Base-by-base conservation (phyloP, 2,888 invertebrate genomes). In the Eristalis pertinax region DNA sequence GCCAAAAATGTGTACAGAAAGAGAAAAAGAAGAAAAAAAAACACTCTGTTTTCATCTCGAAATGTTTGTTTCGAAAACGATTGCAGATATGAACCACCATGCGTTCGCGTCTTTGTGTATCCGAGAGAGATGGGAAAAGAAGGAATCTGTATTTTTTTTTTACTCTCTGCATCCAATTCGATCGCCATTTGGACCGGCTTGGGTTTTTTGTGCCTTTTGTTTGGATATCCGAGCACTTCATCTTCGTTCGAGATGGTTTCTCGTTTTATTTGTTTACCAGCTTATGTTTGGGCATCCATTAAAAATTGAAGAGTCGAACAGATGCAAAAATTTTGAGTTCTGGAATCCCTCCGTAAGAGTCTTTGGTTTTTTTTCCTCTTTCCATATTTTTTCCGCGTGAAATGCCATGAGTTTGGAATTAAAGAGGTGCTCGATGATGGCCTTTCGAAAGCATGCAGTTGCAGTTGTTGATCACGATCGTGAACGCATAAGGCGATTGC, bases 261-360 rank as follows among this genome's bases (percentile, higher is more conserved):
- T 68, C 50, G 69, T 73, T 74, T 69, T 76, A 64, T 84, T 83
- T 84, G 83, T 76, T 79, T 87, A 79, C 41, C 78, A 58, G 72
- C 75, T 63, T 82, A 72, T 80, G 78, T 79, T 68, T 79, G 78
- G 72, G 79, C 56, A 79, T 79, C 75, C 87, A 87, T 87, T 83
- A 87, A 87, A 79, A 87, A 70, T 84, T 68, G 73, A 84, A 87
- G 84, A 84, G 69, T 76, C 65, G 87, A 84, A 83, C 87, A 87
- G 87, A 87, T 87, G 87, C 87, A 87, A 87, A 87, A 87, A 80
- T 87, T 8, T 87, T 87, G 83, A 29, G 60, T 26, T 60, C 26
- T 60, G 38, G 85, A 81, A 76, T 65, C 26, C 26, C 11, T 69
- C 24, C 24, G 29, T 22, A 24, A 58, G 38, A 35, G 38, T 41